Evolutionary conservation across 2,888 invertebrate species (phyloP), one percentile per base, ranked within the genome.

Genomic region (Papilio gigon): DNA sequence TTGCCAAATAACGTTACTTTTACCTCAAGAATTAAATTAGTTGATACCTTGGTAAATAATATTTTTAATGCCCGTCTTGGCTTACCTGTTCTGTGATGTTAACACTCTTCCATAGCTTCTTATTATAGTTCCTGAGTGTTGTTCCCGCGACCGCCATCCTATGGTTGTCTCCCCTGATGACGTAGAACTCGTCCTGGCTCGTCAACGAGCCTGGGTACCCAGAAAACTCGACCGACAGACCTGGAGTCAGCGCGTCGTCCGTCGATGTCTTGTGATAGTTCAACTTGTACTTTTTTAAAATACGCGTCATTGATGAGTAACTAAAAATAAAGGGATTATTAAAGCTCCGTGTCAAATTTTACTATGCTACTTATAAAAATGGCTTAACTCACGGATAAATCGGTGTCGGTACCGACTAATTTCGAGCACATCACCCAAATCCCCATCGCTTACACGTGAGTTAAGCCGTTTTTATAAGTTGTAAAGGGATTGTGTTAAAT

Each of bases 261-360:
- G 87, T 87, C 2, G 93, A 88, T 12, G 94, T 93, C 62, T 91
- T 84, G 74, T 95, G 96, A 82, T 95, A 97, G 71, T 94, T 94
- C 64, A 98, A 94, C 78, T 95, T 95, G 89, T 98, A 98, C 68
- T 95, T 94, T 84, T 98, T 98, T 78, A 97, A 90, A 40, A 98
- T 94, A 68, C 97, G 93, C 70, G 97, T 92, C 98, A 98, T 98
- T 72, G 94, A 94, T 37, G 94, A 93, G 81, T 96, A 97, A 71
- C 95, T 95, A 80, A 1, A n/a, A 85, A 80, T 17, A 33, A n/a
- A 61, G 11, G 58, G 40, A 33, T 58, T 25, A n/a, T n/a, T n/a
- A n/a, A n/a, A n/a, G n/a, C n/a, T n/a, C n/a, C n/a, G n/a, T n/a
- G n/a, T n/a, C n/a, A n/a, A n/a, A n/a, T n/a, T n/a, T n/a, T n/a